Conservation (phyloP, 2,888 invertebrate genomes). For the Helleia helle region DNA sequence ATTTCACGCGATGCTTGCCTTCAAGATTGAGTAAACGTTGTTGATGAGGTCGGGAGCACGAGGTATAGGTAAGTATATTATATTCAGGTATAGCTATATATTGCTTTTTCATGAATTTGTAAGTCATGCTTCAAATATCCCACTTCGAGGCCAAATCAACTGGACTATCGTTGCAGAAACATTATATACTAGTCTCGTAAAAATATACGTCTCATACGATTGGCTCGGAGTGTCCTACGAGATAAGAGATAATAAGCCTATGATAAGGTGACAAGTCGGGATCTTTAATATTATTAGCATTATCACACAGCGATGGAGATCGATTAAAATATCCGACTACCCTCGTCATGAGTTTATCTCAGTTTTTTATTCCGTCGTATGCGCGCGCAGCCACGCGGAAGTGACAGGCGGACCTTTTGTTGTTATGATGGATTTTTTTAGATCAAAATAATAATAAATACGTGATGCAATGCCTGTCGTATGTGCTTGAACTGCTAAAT, state of each 20-base stretch:
- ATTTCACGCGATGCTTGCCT: no score
- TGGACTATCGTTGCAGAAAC: no score
- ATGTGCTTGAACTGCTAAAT: constrained; percentile 13
- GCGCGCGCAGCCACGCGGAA: constrained; percentile 35
- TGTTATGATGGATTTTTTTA: constrained; percentile 27
- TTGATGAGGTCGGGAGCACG: no score
- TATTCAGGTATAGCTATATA: no score
- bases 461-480: constrained; percentile 20
- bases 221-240: constrained; percentile 1
- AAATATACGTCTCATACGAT: not conserved
- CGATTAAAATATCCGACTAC: constrained; percentile 29
- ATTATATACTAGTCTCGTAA: no score
- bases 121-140: no score
- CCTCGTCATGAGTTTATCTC: constrained; percentile 26
- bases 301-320: constrained; percentile 24
- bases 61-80: no score
- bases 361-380: constrained; percentile 14
- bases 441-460: constrained; percentile 27
- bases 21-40: no score
- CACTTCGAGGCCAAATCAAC: no score
- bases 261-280: constrained; percentile 15
- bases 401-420: constrained; percentile 26
- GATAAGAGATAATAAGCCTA: constrained; percentile 6
- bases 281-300: constrained; percentile 21
- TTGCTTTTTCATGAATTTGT: no score